Base-by-base conservation (phyloP, 1,140 invertebrate genomes). In the Agraylea sexmaculata region DNA sequence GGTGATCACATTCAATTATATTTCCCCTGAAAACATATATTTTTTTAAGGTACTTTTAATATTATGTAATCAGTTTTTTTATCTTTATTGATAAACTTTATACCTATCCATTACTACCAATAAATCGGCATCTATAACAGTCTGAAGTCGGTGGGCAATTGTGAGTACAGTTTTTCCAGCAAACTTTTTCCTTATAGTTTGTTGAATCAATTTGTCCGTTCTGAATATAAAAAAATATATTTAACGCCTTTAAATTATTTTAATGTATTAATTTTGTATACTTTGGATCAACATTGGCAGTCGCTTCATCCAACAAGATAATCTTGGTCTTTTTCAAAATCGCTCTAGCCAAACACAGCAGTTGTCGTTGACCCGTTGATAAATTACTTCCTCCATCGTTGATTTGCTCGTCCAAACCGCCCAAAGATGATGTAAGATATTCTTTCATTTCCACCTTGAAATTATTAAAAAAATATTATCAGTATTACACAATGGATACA, bases 291-390 rank as follows among this genome's bases (percentile, higher is more conserved):
- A 91, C 82, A 51, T 86, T 84, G 15, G 87, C 86, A 0, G 87
- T 89, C 0, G 87, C 87, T 62, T 91, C 87, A 58, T 91, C 87
- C 36, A 91, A 58, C 8, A 91, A 70, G 4, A 91, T 60, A 43
- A 90, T 72, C 34, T 75, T 76, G 48, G 79, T 78, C 23, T 80
- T 72, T 5, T 73, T 66, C 0, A 89, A 61, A 15, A 86, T 73
- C 1, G 84, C 83, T 34, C 85, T 61, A 0, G 82, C 83, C 49
- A 89, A 59, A 48, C 83, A 88, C 12, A 87, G 62, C 23, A 87
- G 57, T 54, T 88, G 84, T 7, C 82, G 58, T 56, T 87, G 83
- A 0, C 84, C 84, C 30, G 78, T 74, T 33, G 80, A 84, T 40
- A 86, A 73, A 55, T 83, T 84, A 13, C 66, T 59, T 0, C 83